Evolutionary conservation across 2,113 vertebrate genomes (phyloP), one percentile per base, ranked within the genome.

Genomic region (Pholis gunnellus): DNA sequence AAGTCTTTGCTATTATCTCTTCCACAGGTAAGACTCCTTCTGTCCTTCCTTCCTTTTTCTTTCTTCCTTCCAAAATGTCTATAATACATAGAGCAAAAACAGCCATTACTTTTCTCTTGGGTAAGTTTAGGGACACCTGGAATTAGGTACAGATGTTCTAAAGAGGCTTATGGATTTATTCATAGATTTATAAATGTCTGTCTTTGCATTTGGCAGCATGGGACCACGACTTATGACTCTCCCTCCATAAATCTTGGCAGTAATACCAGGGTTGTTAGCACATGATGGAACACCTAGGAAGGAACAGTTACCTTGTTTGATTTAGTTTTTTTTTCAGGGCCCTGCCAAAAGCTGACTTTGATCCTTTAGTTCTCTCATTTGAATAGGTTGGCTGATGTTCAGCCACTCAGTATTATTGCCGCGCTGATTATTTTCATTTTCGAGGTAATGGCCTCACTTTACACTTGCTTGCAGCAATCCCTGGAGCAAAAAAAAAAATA

Each of bases 1-100:
- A 99, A 82, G 97, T 99, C 9, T 99, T 99, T 76, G 96, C 97
- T 2, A 96, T 97, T 78, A 99, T 99, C 83, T 98, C 98, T 4
- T 96, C 98, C 50, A 97, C 96, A 72, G 98, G 98, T 99, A 86
- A 96, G 94, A 67, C 22, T 46, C 4, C 11, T 18, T 42, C 63
- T 6, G n/a, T 52, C 25, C 13, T 34, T 66, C 29, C 69, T 36
- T 34, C 1, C 1, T 69, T 54, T n/a, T 69, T 2, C 1, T 69
- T 54, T 42, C 15, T 40, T 59, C 18, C 22, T 48, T 65, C 48
- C 1, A 61, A 52, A 52, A 52, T 54, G 10, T 6, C 8, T 59
- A 22, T 15, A 34, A 54, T 27, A 25, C 44, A 46, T 25, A 6
- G 54, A 44, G 56, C 22, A 50, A 36, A 25, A 71, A 31, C 36